These are phyloP conservation scores for Gyps fulvus DNA, from an alignment of 2,113 vertebrate species.

Conservation along the genomic window DNA sequence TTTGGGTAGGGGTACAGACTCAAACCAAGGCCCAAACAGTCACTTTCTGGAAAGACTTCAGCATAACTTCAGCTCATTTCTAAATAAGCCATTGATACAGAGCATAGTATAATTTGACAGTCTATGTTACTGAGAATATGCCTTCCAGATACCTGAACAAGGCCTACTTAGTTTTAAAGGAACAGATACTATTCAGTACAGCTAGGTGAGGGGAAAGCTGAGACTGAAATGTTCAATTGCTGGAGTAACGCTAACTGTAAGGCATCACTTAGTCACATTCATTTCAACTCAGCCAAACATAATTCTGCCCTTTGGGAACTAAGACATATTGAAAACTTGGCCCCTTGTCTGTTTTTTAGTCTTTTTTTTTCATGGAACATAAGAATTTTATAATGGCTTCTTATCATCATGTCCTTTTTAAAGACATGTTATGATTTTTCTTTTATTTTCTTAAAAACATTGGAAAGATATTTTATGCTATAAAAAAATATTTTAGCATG, in stretches of 20 bases:
- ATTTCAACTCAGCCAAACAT: not conserved
- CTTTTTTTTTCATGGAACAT: not conserved
- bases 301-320: not conserved
- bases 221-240: not conserved
- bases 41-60: not conserved
- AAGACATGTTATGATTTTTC: rapidly evolving
- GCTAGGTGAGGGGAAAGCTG: not conserved
- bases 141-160: not conserved
- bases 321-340: not conserved
- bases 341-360: rapidly evolving
- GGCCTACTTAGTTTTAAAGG: not conserved
- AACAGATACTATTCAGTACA: not conserved
- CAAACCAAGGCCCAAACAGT: not conserved
- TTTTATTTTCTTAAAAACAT: not conserved
- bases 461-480: not conserved
- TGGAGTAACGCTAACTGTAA: not conserved
- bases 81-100: not conserved
- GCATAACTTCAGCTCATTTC: not conserved
- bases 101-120: not conserved
- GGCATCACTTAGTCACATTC: rapidly evolving
- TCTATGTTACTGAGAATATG: not conserved
- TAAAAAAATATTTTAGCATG: not conserved
- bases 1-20: not conserved
- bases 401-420: not conserved
- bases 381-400: not conserved